Evolutionary conservation across 2,888 invertebrate species (phyloP).

Genomic region (Eupithecia exiguata): DNA sequence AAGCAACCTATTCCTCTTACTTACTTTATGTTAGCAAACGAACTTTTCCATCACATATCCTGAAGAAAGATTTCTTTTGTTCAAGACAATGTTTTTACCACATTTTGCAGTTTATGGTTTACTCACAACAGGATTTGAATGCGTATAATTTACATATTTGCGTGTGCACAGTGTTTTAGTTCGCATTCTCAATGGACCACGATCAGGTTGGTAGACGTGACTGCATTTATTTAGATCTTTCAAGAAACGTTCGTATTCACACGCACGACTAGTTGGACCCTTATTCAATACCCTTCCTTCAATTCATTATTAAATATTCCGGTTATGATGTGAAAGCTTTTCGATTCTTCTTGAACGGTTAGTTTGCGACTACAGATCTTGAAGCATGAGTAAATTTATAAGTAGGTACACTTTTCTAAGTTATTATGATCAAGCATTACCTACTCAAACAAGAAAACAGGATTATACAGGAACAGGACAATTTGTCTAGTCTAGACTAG

Average conservation of each 20-base stretch:
- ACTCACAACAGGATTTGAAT: constrained; percentile 38
- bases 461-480: not conserved
- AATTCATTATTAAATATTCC: constrained; percentile 3
- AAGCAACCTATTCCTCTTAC: not conserved
- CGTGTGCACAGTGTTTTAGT: constrained; percentile 28
- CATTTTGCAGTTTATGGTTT: constrained; percentile 39
- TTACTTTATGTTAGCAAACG: not conserved
- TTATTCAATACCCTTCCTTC: not conserved
- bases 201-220: constrained; percentile 42
- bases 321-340: constrained; percentile 6
- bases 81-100: constrained; percentile 31
- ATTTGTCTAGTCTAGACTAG: no score
- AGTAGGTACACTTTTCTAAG: not conserved
- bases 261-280: constrained; percentile 16
- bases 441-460: not conserved
- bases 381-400: not conserved
- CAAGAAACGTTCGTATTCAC: constrained; percentile 40
- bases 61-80: constrained; percentile 42
- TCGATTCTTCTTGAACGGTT: not conserved
- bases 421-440: not conserved
- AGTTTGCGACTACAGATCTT: not conserved
- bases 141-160: constrained; percentile 36
- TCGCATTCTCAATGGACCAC: constrained; percentile 38
- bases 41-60: not conserved
- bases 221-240: constrained; percentile 35